These are phyloP conservation scores for Peromyscus leucopus DNA, from an alignment of 2,113 vertebrate species.

Conservation along the genomic window DNA sequence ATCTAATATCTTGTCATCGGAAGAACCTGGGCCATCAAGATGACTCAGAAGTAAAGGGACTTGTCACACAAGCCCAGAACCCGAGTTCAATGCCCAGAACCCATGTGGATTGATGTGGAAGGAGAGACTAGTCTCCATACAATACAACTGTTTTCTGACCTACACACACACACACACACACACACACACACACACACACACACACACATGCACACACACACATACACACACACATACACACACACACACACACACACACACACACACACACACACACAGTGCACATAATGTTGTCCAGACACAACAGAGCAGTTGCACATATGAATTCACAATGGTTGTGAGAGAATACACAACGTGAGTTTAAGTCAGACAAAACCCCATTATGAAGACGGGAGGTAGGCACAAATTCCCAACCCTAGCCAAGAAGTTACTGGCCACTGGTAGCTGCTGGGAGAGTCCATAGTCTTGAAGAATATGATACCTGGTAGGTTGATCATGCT, in stretches of 20 bases:
- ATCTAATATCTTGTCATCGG: not conserved
- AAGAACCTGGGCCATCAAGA: not conserved
- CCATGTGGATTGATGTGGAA: not conserved
- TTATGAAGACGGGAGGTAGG: not conserved
- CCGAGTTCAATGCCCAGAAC: not conserved
- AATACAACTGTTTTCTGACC: not conserved
- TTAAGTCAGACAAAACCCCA: not conserved
- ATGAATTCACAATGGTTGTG: not conserved
- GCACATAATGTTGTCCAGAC: not conserved
- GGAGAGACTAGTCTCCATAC: not conserved
- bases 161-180: not conserved
- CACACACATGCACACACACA: not conserved
- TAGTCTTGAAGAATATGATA: not conserved
- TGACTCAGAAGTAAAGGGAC: not conserved
- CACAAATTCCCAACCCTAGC: not conserved
- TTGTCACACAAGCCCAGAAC: not conserved
- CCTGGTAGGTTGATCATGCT: not conserved
- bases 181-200: not conserved
- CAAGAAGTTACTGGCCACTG: not conserved
- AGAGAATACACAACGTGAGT: not conserved
- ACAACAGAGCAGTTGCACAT: not conserved
- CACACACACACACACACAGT: not conserved
- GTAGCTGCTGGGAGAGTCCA: not conserved
- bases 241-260: not conserved
- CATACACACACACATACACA: not conserved